Conservation (phyloP, 23 tunicate genomes). For the Halocynthia roretzi region DNA sequence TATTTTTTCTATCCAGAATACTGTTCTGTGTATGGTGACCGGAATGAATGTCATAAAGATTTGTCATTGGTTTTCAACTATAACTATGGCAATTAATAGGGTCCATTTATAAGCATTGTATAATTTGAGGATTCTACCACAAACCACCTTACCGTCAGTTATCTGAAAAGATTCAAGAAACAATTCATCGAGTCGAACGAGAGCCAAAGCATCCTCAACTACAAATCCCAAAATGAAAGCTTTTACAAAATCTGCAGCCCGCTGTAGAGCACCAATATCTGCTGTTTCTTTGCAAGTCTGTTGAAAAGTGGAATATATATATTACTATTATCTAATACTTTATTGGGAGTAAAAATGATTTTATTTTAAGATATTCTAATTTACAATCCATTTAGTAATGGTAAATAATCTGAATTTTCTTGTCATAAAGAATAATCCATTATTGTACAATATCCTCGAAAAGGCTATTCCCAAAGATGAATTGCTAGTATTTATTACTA, state of each 20-base stretch:
- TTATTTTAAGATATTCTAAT: too few species aligned
- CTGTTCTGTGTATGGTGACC: not conserved
- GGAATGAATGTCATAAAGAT: not conserved
- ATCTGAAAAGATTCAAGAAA: conserved; percentile 90
- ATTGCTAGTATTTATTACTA: too few species aligned
- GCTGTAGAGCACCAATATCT: conserved; percentile 77
- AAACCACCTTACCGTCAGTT: conserved; percentile 29
- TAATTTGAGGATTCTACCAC: not conserved
- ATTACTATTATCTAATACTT: too few species aligned
- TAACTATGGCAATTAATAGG: too few species aligned
- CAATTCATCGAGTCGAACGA: conserved; percentile 83
- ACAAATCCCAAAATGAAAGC: conserved; percentile 87
- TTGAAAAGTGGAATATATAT: not conserved
- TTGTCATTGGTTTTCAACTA: not conserved
- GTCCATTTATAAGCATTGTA: too few species aligned
- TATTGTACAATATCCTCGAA: too few species aligned
- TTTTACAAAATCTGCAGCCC: conserved; percentile 81
- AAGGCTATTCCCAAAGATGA: too few species aligned
- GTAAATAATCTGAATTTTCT: too few species aligned
- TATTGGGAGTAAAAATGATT: too few species aligned
- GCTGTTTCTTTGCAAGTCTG: conserved; percentile 63
- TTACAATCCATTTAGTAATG: too few species aligned
- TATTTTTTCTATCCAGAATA: too few species aligned
- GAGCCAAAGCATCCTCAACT: conserved; percentile 94
- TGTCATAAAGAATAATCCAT: too few species aligned